Evolutionary conservation across 2,797 vertebrate species (phyloP).

Genomic region (Cyclura pinguis): DNA sequence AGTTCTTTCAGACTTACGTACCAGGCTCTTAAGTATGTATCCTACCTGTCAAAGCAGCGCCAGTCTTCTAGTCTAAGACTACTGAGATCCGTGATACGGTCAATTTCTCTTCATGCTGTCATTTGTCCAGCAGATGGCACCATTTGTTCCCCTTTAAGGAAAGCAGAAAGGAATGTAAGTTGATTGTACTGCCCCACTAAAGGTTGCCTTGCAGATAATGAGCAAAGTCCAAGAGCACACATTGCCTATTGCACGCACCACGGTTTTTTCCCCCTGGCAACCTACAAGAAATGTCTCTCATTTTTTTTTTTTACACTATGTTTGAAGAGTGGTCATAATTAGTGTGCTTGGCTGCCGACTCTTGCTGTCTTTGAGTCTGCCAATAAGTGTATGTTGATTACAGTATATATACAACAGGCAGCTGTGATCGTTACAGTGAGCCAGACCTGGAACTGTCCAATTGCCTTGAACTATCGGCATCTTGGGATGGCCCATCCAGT

Average conservation of each 20-base stretch:
- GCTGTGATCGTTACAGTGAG: not conserved
- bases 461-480: no score
- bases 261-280: not conserved
- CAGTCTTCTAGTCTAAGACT: not conserved
- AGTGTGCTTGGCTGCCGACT: not conserved
- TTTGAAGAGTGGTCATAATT: not conserved
- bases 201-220: not conserved
- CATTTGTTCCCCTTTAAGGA: slow-evolving; percentile 35
- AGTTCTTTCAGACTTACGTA: not conserved
- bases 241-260: not conserved
- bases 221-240: not conserved
- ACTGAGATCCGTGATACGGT: not conserved
- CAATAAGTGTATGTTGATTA: not conserved
- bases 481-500: not conserved
- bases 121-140: slow-evolving; percentile 62
- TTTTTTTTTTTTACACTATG: not conserved
- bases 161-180: not conserved
- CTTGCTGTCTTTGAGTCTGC: not conserved
- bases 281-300: not conserved
- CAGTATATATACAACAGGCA: not conserved
- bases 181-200: not conserved
- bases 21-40: not conserved
- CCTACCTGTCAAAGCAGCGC: not conserved
- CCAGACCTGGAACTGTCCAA: accelerated
- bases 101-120: not conserved